These are phyloP conservation scores for Eristalis arbustorum DNA, from an alignment of 2,888 invertebrate genomes.

Conservation along the genomic window DNA sequence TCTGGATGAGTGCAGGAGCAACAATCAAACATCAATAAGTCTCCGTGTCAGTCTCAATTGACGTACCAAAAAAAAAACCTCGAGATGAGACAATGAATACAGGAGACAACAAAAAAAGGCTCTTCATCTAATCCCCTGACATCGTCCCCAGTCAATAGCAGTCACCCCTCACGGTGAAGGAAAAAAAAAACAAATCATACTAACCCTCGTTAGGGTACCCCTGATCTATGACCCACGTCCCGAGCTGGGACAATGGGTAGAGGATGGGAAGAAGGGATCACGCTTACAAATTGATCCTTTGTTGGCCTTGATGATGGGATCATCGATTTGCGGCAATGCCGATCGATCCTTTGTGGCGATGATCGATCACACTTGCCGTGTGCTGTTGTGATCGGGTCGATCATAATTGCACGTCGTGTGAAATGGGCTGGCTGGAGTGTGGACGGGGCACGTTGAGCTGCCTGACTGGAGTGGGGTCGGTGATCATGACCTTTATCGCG, in stretches of 20 bases:
- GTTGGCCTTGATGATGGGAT: constrained; percentile 16
- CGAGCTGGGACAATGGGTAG: neutral
- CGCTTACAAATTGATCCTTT: constrained; percentile 37
- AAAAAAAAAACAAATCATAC: constrained; percentile 12
- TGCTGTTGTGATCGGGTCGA: constrained; percentile 50
- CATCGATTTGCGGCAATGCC: neutral
- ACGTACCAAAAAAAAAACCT: neutral
- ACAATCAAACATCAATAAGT: constrained; percentile 70
- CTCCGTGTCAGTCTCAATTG: constrained; percentile 50
- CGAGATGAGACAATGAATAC: constrained; percentile 30
- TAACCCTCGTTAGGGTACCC: constrained; percentile 56
- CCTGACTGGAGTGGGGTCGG: neutral
- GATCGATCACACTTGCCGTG: constrained; percentile 46
- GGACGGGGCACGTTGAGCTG: neutral
- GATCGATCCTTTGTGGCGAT: constrained; percentile 51
- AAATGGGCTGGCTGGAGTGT: neutral
- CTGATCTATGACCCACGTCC: constrained; percentile 27
- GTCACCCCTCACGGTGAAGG: constrained; percentile 51
- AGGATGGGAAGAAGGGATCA: constrained; percentile 34
- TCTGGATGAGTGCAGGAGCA: constrained; percentile 59
- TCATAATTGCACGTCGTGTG: neutral
- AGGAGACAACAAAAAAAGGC: constrained; percentile 23
- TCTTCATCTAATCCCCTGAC: constrained; percentile 64
- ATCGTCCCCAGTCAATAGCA: constrained; percentile 36
- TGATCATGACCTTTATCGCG: neutral